Evolutionary conservation across 2,113 vertebrate genomes (phyloP).

Genomic region (Nyctibius bracteatus): DNA sequence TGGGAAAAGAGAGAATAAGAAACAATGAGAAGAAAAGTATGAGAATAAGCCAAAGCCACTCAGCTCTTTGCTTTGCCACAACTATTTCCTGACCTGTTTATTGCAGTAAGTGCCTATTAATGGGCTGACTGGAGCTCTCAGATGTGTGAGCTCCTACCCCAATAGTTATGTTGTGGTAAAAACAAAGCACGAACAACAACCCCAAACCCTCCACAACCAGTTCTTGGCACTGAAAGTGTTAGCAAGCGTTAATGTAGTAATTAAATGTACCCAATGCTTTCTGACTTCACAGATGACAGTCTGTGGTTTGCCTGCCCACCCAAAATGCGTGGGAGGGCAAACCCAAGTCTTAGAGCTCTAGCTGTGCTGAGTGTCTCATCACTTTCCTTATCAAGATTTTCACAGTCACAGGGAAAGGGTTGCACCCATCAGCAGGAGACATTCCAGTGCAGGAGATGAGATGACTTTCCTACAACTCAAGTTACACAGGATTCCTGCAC

Average conservation of each 20-base stretch:
- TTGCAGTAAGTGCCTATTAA: slow-evolving; percentile 20
- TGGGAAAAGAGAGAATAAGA: not conserved
- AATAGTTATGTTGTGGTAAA: not conserved
- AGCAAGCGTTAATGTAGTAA: slow-evolving; percentile 5
- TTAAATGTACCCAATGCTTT: slow-evolving; percentile 44
- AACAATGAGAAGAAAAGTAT: not conserved
- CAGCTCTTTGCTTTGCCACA: slow-evolving; percentile 17
- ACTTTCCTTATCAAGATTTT: slow-evolving; percentile 69
- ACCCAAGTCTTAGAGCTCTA: slow-evolving; percentile 38
- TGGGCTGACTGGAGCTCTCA: not conserved
- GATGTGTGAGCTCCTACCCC: not conserved
- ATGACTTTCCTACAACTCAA: slow-evolving; percentile 44
- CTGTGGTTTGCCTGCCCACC: slow-evolving; percentile 42
- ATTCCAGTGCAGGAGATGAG: slow-evolving; percentile 25
- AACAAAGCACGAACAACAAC: not conserved
- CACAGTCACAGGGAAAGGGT: slow-evolving; percentile 40
- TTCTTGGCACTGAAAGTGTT: slow-evolving; percentile 45
- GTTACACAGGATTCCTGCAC: slow-evolving; percentile 54
- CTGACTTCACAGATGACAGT: slow-evolving; percentile 49
- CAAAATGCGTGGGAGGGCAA: slow-evolving; percentile 48
- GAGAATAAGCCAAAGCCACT: not conserved
- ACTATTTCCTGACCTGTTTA: slow-evolving; percentile 51
- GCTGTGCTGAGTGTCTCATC: slow-evolving; percentile 25
- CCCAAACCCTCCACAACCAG: not conserved
- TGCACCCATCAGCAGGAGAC: slow-evolving; percentile 40